Evolutionary conservation across 2,888 invertebrate species (phyloP), one percentile per base, ranked within the genome.

Genomic region (Acanthacorydalis orientalis): DNA sequence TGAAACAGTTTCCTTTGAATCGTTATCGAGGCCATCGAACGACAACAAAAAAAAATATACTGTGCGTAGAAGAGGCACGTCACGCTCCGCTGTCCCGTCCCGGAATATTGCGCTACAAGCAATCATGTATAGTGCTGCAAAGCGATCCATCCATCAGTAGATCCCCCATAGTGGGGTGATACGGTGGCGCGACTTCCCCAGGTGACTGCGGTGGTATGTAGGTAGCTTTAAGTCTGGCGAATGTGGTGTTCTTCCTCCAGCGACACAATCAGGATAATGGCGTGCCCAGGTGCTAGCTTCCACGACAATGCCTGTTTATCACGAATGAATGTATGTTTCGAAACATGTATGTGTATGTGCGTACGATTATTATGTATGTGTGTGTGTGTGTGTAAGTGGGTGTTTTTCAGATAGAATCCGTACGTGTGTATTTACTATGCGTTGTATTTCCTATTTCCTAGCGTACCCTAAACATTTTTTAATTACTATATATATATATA

Each of bases 91-190:
- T 39, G 39, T 39, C 39, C 39, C 39, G 39, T 39, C 15, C 39
- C 39, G 39, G 39, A 16, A 39, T 39, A 16, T 39, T 39, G 16
- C 39, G 16, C 39, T 39, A 12, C 15, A 39, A 39, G 57, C 57
- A 60, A 60, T 60, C 60, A 57, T 59, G 59, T 59, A 58, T 59
- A 60, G 59, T 59, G 60, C 59, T 56, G 23, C 23, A 23, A 56
- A 54, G 57, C 56, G 57, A 57, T 55, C 56, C 56, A 60, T 60
- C 60, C 59, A 60, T 60, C 60, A 59, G 53, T n/a, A 23, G 12
- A 32, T 23, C n/a, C 16, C 15, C 16, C 15, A 11, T n/a, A n/a
- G 23, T 15, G 23, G 31, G 33, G 32, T 43, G 32, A 31, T 14
- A 23, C 4, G n/a, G 31, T n/a, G 43, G 43, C 15, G 43, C 32